Evolutionary conservation across 1,140 invertebrate genomes (phyloP), one percentile per base, ranked within the genome.

Genomic region (Lepidurus apus): DNA sequence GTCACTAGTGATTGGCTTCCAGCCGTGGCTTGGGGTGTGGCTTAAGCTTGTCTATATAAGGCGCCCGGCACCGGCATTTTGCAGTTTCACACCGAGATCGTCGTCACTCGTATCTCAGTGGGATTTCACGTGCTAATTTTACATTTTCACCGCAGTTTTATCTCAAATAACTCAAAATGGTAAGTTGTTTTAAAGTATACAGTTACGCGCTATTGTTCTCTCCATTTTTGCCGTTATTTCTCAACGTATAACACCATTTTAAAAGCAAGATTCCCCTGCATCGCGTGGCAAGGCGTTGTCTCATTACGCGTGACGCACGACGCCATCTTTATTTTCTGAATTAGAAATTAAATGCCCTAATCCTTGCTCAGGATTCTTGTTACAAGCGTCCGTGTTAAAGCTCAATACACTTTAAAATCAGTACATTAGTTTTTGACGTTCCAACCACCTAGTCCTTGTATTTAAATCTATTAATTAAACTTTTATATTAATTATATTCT

Each of bases 91-190:
- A 65, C 53, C 53, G 53, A 65, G 53, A 65, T 13, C 53, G 53
- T 65, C 53, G 53, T 65, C 13, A 65, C 53, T 65, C 53, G 53
- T 21, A 65, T 9, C 53, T 65, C 53, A 65, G 53, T 65, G 53
- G 8, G 53, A 65, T 65, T 17, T 13, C 21, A 9, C 53, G 17
- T 65, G 53, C 34, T 4, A 21, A 21, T 65, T 65, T 65, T 65
- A 65, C 17, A 65, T 65, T 65, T 65, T 65, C 53, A 65, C 53
- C 53, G 7, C 17, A 65, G 53, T 65, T 65, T 65, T 65, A 13
- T 7, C 8, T 21, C 13, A 4, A 47, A 65, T n/a, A 13, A 13
- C 17, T 65, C 53, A 65, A 65, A 13, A 65, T 65, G 53, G 53
- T 65, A 65, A 65, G 53, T 65, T 13, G 6, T 4, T 17, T 65